Percentiles rank a stretch among this genome's conserved stretches.
Conservation (phyloP, 2,888 invertebrate species). For the Coronaproctus castanopsis region DNA sequence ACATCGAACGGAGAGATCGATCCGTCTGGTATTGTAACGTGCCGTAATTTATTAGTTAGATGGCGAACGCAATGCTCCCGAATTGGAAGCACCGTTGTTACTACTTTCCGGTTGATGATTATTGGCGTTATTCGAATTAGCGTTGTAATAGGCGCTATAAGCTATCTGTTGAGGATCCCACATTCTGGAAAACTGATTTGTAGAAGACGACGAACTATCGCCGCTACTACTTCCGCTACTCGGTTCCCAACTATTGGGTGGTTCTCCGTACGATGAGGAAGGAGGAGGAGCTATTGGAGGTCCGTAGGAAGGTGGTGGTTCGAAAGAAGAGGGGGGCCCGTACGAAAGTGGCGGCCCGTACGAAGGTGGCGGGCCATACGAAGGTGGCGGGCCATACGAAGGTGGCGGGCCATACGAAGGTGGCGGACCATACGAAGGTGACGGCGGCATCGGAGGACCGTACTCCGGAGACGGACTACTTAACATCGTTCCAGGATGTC, state of each 20-base stretch:
- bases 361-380: too few species aligned
- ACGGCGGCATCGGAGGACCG: slow-evolving; percentile 39
- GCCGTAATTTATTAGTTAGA: too few species aligned
- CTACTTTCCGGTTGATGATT: neutral
- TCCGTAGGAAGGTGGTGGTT: slow-evolving; percentile 37
- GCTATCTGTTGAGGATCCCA: slow-evolving; percentile 23
- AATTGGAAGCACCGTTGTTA: too few species aligned
- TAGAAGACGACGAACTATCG: slow-evolving; percentile 1
- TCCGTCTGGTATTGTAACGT: too few species aligned
- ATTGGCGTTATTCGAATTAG: neutral
- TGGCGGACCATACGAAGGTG: too few species aligned
- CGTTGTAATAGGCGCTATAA: slow-evolving; percentile 26
- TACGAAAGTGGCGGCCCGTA: too few species aligned
- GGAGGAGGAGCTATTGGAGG: slow-evolving; percentile 21
- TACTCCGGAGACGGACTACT: slow-evolving; percentile 37
- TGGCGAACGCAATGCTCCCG: too few species aligned
- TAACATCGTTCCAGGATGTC: slow-evolving; percentile 10
- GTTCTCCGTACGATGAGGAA: slow-evolving; percentile 14
- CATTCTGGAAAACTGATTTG: slow-evolving; percentile 6
- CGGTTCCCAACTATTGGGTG: slow-evolving; percentile 13
- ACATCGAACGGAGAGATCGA: too few species aligned
- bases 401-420: too few species aligned
- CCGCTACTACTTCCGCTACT: neutral
- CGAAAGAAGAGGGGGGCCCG: too few species aligned
- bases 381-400: too few species aligned